Evolutionary conservation across 2,113 vertebrate species (phyloP).

Genomic region (Petaurus breviceps): DNA sequence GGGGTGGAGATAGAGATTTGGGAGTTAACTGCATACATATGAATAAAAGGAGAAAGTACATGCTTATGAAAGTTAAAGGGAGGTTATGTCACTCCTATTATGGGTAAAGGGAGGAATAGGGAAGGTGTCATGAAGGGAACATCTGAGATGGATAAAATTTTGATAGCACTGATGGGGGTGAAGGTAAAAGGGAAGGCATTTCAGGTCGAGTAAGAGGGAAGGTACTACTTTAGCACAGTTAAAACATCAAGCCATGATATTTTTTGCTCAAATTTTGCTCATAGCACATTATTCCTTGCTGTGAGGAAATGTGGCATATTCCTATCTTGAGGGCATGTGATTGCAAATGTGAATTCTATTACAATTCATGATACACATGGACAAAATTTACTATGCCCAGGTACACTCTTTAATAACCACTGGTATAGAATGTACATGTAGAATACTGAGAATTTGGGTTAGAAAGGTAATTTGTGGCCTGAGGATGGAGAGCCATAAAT

Average conservation of each 20-base stretch:
- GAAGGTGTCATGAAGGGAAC: not conserved
- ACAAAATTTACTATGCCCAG: not conserved
- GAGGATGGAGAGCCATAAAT: not conserved
- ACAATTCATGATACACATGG: not conserved
- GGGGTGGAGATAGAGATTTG: not conserved
- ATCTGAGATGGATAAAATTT: not conserved
- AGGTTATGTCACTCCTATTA: not conserved
- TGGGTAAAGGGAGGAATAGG: not conserved
- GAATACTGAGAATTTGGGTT: not conserved
- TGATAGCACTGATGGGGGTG: not conserved
- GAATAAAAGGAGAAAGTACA: not conserved
- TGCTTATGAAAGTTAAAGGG: not conserved
- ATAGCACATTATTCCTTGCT: not conserved
- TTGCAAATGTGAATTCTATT: not conserved
- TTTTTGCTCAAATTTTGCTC: not conserved
- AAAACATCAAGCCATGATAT: not conserved
- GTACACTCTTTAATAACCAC: not conserved
- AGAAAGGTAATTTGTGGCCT: not conserved
- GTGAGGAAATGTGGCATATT: not conserved
- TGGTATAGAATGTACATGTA: not conserved
- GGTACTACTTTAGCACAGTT: not conserved
- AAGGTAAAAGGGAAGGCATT: not conserved
- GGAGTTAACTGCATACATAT: not conserved
- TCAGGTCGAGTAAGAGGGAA: not conserved
- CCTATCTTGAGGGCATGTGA: not conserved